Percentiles rank a stretch among this genome's conserved stretches.
Conservation (phyloP, 1,140 invertebrate genomes). For the Monochamus saltuarius region DNA sequence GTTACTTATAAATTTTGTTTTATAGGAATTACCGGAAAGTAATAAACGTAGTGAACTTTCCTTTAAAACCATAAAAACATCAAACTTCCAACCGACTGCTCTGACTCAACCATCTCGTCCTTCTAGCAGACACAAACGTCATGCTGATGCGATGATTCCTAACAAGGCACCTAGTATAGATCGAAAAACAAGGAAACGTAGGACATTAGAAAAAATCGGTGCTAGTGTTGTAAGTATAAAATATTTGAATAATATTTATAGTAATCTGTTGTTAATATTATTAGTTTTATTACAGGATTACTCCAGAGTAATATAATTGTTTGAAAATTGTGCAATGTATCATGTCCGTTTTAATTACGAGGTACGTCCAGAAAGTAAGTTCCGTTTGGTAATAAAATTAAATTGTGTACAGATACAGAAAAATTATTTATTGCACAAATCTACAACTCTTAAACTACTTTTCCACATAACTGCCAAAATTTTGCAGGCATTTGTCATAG, state of each 20-base stretch:
- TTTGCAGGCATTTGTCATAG: too few relatives aligned
- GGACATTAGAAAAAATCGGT: slow-evolving; percentile 58
- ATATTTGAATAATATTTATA: too few relatives aligned
- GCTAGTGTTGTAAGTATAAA: slow-evolving; percentile 56
- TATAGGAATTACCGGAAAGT: slow-evolving; percentile 45
- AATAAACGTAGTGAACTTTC: slow-evolving; percentile 34
- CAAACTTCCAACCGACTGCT: slow-evolving; percentile 6
- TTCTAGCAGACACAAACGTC: slow-evolving; percentile 43
- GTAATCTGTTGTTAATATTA: not conserved
- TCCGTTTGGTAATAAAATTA: too few relatives aligned
- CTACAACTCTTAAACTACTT: too few relatives aligned
- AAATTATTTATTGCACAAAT: too few relatives aligned
- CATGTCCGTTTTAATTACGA: too few relatives aligned
- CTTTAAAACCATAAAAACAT: slow-evolving; percentile 30
- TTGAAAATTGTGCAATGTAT: too few relatives aligned
- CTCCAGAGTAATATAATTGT: too few relatives aligned
- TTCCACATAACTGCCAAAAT: too few relatives aligned
- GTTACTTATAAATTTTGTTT: not conserved
- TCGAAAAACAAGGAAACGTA: slow-evolving; percentile 56
- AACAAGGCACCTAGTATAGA: slow-evolving; percentile 35
- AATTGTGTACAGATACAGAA: too few relatives aligned
- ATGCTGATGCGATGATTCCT: slow-evolving; percentile 30
- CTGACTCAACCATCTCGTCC: slow-evolving; percentile 22
- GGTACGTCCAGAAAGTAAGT: too few relatives aligned
- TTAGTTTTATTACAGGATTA: not conserved